Evolutionary conservation across 1,140 invertebrate genomes (phyloP), one percentile per base, ranked within the genome.

Genomic region (Drosophila repletoides): DNA sequence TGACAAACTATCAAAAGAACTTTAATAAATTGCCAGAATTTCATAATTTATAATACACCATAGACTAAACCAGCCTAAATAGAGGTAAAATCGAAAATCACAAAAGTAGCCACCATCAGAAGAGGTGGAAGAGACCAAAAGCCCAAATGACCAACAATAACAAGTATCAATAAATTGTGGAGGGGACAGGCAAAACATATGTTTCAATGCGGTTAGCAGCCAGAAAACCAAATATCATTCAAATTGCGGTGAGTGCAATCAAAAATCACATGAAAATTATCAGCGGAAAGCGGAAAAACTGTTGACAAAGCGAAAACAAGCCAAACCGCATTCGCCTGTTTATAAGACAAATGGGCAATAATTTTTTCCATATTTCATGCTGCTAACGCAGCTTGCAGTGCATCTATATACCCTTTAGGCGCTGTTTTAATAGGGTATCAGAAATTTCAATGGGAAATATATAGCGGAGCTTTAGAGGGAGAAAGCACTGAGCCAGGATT

Each of bases 271-370:
- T 51, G 51, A 56, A 49, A 21, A 46, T n/a, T 22, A n/a, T n/a
- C n/a, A n/a, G n/a, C n/a, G 34, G 46, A 55, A 64, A 60, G 6
- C 48, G 43, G 14, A 59, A 52, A 52, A 15, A 63, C 40, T 36
- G 65, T 64, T 64, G 66, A 64, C 49, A 76, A 53, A 58, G 55
- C 64, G 43, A 40, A 76, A 61, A 73, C 41, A 58, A 64, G 40
- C 46, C 36, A 76, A 71, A 84, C 79, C 77, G 34, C 79, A 77
- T 46, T 64, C 19, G 31, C n/a, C 56, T 72, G 60, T 79, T 84
- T 84, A 48, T 71, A n/a, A n/a, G 79, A 74, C 55, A 74, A 83
- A 77, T 84, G 59, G 74, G 74, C 79, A 83, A 70, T 60, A 65
- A 73, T 67, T 61, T n/a, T n/a, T 71, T 38, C 28, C 9, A 60